phyloP scores from a whole-genome alignment of 1,140 invertebrate species.

The Bombus impatiens region DNA sequence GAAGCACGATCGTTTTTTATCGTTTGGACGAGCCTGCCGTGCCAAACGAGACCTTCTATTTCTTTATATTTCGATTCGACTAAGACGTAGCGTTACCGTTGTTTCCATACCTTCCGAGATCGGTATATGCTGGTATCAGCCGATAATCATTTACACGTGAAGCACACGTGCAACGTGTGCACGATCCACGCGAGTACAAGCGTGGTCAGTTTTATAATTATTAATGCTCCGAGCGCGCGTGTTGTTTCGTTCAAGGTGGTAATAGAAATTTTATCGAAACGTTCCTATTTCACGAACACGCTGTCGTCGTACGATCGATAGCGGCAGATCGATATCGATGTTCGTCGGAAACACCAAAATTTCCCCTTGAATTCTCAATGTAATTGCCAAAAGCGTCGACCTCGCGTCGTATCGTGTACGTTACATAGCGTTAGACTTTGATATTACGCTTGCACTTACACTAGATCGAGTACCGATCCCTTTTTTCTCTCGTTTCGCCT shows the following conservation, averaged over 20 bases:
- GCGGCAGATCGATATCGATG: neutral
- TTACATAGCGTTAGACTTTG: neutral
- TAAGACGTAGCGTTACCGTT: neutral
- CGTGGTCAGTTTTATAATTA: neutral
- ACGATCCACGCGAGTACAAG: fast-evolving
- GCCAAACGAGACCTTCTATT: neutral
- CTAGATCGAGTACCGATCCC: too few species aligned
- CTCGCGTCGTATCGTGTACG: neutral
- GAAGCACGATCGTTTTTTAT: neutral
- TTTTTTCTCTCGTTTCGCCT: neutral
- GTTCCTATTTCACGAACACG: neutral
- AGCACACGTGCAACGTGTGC: neutral
- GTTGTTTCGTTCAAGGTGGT: neutral
- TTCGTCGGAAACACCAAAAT: neutral
- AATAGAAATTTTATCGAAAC: neutral
- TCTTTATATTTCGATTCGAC: neutral
- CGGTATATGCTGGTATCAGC: neutral
- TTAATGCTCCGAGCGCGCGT: conserved; percentile 4
- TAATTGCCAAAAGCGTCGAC: neutral
- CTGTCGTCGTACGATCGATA: neutral
- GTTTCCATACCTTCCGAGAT: neutral
- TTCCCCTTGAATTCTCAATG: neutral
- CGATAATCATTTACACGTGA: neutral
- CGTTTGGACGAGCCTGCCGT: neutral
- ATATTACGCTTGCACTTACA: neutral